phyloP scores from a whole-genome alignment of 2,113 vertebrate species.

The Platysternon megacephalum region DNA sequence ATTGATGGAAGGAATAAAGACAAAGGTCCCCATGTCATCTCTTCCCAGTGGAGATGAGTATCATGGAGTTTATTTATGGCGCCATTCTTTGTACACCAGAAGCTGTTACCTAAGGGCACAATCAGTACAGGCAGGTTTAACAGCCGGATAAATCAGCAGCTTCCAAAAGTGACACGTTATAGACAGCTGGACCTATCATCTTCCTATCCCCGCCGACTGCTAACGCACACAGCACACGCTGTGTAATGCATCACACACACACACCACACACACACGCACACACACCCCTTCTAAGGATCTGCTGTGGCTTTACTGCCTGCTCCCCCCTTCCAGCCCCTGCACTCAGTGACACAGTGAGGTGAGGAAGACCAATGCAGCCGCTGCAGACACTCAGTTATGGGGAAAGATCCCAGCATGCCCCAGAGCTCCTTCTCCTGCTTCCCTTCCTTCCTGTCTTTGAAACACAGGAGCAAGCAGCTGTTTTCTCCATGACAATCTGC shows the following conservation, averaged over 20 bases:
- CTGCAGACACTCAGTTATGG: rapidly evolving
- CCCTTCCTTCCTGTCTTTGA: not conserved
- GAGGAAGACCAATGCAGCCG: no score
- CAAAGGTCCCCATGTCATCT: not conserved
- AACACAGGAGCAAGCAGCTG: constrained; percentile 47
- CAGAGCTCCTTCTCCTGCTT: rapidly evolving
- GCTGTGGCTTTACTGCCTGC: not conserved
- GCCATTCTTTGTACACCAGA: not conserved
- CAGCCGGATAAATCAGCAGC: not conserved
- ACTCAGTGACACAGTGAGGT: no score
- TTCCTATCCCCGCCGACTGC: not conserved
- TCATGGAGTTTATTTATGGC: not conserved
- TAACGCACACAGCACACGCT: not conserved
- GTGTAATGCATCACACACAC: not conserved
- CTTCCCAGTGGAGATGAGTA: not conserved
- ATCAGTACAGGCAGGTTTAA: not conserved
- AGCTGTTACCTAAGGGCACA: not conserved
- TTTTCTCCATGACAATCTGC: constrained; percentile 37
- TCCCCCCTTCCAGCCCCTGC: rapidly evolving
- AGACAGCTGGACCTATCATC: not conserved
- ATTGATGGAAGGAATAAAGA: not conserved
- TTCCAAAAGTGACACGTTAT: not conserved
- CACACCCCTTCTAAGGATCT: rapidly evolving
- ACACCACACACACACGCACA: rapidly evolving
- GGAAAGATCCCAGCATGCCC: rapidly evolving